Evolutionary conservation across 2,113 vertebrate species (phyloP).

Genomic region (Strix aluco): DNA sequence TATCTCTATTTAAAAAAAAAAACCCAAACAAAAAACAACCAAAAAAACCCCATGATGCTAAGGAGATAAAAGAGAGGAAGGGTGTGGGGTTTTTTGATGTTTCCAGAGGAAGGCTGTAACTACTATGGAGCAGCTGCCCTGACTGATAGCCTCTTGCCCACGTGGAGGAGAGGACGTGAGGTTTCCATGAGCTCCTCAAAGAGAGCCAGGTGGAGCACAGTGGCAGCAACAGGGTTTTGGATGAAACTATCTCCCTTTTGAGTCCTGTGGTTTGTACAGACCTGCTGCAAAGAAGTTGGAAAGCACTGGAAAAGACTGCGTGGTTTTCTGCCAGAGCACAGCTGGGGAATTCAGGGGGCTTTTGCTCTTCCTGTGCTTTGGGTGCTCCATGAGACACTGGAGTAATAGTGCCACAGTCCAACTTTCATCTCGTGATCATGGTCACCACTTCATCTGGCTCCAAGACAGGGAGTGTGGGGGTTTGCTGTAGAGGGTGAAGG

Average conservation of each 20-base stretch:
- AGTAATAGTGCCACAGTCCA: background rate
- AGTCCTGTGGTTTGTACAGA: background rate
- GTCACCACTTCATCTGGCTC: background rate
- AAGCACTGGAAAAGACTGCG: background rate
- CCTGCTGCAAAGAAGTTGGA: background rate
- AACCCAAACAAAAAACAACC: background rate
- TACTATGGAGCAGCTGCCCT: background rate
- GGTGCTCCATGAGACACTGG: rapidly evolving
- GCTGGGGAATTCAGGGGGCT: background rate
- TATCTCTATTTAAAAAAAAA: background rate
- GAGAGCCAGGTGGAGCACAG: background rate
- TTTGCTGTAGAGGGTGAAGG: background rate
- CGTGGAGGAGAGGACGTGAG: background rate
- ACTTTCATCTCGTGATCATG: background rate
- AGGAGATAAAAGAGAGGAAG: background rate
- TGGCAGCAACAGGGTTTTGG: background rate
- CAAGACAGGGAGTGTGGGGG: rapidly evolving
- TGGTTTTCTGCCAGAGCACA: background rate
- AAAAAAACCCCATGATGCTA: background rate
- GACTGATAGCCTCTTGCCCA: background rate
- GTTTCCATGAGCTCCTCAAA: background rate
- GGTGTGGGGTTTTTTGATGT: rapidly evolving
- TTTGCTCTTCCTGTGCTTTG: background rate
- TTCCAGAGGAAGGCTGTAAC: background rate
- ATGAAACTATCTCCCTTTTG: background rate